Base-by-base conservation (phyloP, 2,888 invertebrate genomes). In the Athripsodes cinereus region DNA sequence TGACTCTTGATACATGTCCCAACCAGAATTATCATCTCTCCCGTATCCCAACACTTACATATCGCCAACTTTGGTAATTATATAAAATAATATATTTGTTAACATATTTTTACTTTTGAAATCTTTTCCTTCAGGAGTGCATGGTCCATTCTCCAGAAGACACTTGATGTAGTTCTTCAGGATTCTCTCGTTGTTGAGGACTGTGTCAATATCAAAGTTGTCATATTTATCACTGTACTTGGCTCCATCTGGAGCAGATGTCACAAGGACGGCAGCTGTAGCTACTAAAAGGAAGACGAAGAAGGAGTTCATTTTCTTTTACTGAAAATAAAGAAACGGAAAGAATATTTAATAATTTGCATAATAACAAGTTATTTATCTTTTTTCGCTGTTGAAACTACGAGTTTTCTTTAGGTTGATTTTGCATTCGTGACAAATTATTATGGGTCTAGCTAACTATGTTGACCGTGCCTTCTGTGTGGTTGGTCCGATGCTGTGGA, bases 131-230 rank as follows among this genome's bases (percentile, higher is more conserved):
- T 83, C 83, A 1, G 79, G 69, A 0, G 82, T 82, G 67, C 84
- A 84, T 1, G 78, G 72, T 10, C 82, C 83, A 64, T 81, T 77
- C 5, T 81, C 83, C 72, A 83, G 72, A 68, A 84, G 68, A 66
- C 84, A 85, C 65, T 79, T 80, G 64, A 84, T 79, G 67, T 84
- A 84, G 69, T 78, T 81, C n/a, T 74, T 74, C 8, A 84, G 72
- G 19, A 84, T 74, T 22, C 83, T 71, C 35, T 75, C 72, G 66
- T 83, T 84, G 53, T 69, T 68, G 47, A 85, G 70, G 63, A 84
- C 81, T 58, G 72, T 74, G 59, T 84, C 83, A 16, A 85, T 72
- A 66, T 84, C 79, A 50, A 83, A 70, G 64, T 79, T 76, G 67
- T 81, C 81, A 52, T 59, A 61, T 48, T 59, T 61, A 52, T 22